These are phyloP conservation scores for Sarcophaga caerulescens DNA, from an alignment of 2,888 invertebrate genomes.

Conservation along the genomic window DNA sequence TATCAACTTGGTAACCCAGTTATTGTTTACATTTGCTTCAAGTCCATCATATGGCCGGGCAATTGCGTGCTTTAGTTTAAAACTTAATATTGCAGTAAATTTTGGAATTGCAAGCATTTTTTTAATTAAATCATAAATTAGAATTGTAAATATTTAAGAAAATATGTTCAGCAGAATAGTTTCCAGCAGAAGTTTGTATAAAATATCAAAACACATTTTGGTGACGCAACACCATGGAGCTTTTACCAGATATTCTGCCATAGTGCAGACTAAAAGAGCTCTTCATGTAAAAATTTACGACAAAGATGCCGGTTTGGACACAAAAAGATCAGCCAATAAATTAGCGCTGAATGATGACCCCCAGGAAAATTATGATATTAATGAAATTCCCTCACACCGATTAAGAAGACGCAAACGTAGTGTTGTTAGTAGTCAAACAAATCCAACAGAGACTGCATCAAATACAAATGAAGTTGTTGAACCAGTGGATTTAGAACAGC, in stretches of 20 bases:
- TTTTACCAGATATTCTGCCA: background rate
- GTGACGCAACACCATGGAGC: conserved; percentile 49
- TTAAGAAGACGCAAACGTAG: background rate
- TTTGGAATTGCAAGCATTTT: background rate
- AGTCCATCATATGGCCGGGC: conserved; percentile 31
- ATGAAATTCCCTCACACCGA: background rate
- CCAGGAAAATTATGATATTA: background rate
- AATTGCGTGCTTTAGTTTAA: background rate
- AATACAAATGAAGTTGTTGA: background rate
- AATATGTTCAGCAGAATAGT: conserved; percentile 57
- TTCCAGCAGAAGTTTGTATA: conserved; percentile 20
- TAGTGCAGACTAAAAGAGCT: background rate
- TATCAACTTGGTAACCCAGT: background rate
- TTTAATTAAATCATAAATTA: conserved; percentile 42
- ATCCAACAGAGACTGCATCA: background rate
- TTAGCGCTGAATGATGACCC: background rate
- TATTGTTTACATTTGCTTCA: conserved; percentile 24
- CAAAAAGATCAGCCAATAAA: conserved; percentile 71
- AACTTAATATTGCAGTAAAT: background rate
- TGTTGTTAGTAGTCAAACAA: background rate
- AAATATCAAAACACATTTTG: conserved; percentile 47
- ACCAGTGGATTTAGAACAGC: background rate
- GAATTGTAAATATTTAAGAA: background rate
- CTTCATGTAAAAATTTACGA: conserved; percentile 75
- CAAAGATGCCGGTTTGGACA: conserved; percentile 73